Evolutionary conservation across 2,797 vertebrate genomes (phyloP).

Genomic region (Poecilia wingei): DNA sequence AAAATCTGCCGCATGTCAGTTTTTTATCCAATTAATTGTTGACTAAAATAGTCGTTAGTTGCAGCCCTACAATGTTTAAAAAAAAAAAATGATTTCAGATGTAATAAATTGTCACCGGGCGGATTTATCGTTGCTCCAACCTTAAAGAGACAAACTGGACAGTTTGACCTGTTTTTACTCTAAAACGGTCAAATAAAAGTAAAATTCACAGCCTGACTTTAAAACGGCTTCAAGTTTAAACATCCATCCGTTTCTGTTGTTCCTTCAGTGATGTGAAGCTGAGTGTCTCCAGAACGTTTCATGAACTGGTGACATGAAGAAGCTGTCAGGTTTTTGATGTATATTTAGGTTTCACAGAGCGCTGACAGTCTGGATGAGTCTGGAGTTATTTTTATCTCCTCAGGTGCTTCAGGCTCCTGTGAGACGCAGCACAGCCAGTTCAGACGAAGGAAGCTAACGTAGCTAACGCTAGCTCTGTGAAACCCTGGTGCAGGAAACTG

Average conservation of each 20-base stretch:
- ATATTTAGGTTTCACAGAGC: slow-evolving; percentile 43
- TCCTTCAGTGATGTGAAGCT: neutral
- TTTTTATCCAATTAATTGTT: too few species aligned
- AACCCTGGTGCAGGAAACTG: slow-evolving; percentile 18
- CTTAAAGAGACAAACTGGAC: too few species aligned
- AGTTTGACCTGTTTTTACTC: too few species aligned
- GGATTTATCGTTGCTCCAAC: too few species aligned
- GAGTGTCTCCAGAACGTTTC: neutral
- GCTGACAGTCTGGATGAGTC: slow-evolving; percentile 26
- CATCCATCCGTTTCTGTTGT: neutral
- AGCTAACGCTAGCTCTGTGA: slow-evolving; percentile 32
- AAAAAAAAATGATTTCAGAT: too few species aligned
- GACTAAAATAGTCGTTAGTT: too few species aligned
- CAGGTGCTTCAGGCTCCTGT: slow-evolving; percentile 26
- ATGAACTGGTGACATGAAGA: neutral
- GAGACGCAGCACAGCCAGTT: slow-evolving; percentile 47
- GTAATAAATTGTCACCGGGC: too few species aligned
- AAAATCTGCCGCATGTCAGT: too few species aligned
- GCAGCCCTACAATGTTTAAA: too few species aligned
- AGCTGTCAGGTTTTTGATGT: slow-evolving; percentile 16
- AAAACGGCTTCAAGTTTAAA: neutral
- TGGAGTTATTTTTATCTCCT: slow-evolving; percentile 52
- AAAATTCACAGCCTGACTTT: neutral
- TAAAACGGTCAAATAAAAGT: too few species aligned
- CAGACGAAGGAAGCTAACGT: slow-evolving; percentile 36